These are phyloP conservation scores for Linepithema humile DNA, from an alignment of 1,140 invertebrate genomes.

Conservation along the genomic window DNA sequence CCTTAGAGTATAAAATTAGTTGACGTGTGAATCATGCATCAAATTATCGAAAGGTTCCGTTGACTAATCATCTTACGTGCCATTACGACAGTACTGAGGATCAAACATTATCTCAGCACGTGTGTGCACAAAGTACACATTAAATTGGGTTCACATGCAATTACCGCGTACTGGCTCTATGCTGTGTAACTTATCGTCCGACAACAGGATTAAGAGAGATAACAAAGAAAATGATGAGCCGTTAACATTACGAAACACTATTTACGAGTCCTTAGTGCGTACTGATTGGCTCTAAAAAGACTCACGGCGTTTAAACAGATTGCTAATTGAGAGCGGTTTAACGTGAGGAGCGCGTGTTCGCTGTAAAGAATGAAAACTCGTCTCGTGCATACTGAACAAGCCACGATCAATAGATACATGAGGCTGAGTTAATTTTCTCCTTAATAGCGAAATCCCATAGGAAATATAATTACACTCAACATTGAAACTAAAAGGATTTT, in stretches of 20 bases:
- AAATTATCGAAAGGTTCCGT: slow-evolving; percentile 14
- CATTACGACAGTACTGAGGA: background rate
- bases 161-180: background rate
- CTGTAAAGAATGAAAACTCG: slow-evolving; percentile 12
- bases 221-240: slow-evolving; percentile 36
- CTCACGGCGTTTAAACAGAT: slow-evolving; percentile 15
- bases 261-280: slow-evolving; percentile 45
- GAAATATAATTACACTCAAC: background rate
- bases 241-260: slow-evolving; percentile 9
- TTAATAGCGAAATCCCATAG: background rate
- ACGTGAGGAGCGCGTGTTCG: background rate
- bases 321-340: slow-evolving; percentile 27
- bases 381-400: background rate
- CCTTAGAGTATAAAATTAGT: background rate
- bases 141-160: slow-evolving; percentile 27
- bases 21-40: background rate
- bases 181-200: background rate
- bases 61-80: background rate
- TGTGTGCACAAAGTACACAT: slow-evolving; percentile 11
- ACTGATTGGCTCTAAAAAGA: slow-evolving; percentile 45
- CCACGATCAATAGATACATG: background rate
- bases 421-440: background rate
- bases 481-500: background rate
- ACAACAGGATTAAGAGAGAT: slow-evolving; percentile 11
- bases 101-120: slow-evolving; percentile 12